Base-by-base conservation (phyloP, 2,888 invertebrate genomes). In the Spilarctia lutea region DNA sequence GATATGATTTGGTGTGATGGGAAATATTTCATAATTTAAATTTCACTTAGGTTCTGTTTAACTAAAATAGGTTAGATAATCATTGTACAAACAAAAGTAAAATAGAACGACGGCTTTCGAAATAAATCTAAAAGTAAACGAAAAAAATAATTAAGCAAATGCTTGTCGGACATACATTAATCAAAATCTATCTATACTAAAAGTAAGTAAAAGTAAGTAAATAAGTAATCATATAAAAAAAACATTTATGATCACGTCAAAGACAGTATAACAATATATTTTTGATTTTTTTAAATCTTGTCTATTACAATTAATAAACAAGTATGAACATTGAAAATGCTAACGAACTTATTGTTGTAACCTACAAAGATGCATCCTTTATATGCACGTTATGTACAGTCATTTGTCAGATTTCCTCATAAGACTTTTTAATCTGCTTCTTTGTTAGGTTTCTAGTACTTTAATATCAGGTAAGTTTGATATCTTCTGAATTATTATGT, bases 151-250 rank as follows among this genome's bases (percentile, higher is more conserved):
- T 39, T 18, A 18, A 69, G 39, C n/a, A 69, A 69, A 60, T 16
- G 69, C 56, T 69, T 69, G 56, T 69, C 69, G 52, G 69, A 68
- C 8, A 48, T 73, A 39, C 35, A 7, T 0, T 13, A 1, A 60
- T 3, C 56, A 1, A 60, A 11, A 27, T 27, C 13, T 60, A n/a
- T n/a, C 27, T 27, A 27, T 39, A 7, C 13, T 0, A 16, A 13
- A 63, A 1, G 16, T 30, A 27, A 18, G 56, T 16, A 30, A 30
- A 30, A 16, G 30, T 42, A n/a, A n/a, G n/a, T n/a, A n/a, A n/a
- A n/a, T n/a, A n/a, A n/a, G n/a, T n/a, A n/a, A n/a, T n/a, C n/a
- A 60, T 27, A 30, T 4, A 60, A 16, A 0, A 63, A 30, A 63
- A 56, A n/a, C 56, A 56, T 11, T 18, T 63, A 63, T 27, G 16